Evolutionary conservation across 2,797 vertebrate genomes (phyloP), one percentile per base, ranked within the genome.

Genomic region (Poecilia velifera): DNA sequence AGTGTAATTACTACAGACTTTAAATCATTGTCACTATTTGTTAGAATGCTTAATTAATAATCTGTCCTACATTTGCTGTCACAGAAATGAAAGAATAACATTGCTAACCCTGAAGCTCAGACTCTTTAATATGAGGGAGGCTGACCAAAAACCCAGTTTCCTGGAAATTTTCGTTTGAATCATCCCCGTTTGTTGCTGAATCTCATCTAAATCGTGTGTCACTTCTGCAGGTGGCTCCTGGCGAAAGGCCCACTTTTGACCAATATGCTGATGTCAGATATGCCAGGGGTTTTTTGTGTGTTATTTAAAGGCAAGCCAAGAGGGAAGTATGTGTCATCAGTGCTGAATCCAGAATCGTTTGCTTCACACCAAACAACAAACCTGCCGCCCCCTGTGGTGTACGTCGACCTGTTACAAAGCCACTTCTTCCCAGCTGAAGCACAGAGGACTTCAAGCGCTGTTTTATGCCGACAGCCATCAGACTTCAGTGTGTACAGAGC

Each of bases 371-470:
- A 70, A 71, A 85, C 80, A 86, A 89, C 85, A 88, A 87, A 90
- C 88, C 84, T 85, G 73, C 88, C 74, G 53, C 85, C 83, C 76
- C 89, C 89, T 55, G 79, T 77, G 47, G 86, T 76, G 82, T 46
- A 80, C 41, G 84, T 85, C 89, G 91, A 93, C 88, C 89, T 73
- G 81, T 86, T 85, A 92, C 92, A 91, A 94, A 91, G 91, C 76
- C 31, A 64, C 79, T 68, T 90, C 77, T 86, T 87, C 86, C 84
- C 71, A 72, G 81, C 83, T 82, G 79, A 83, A 73, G 84, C 84
- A 76, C 80, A 74, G 73, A 86, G 83, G 80, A 86, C 88, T 89
- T 83, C 70, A 85, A 87, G 86, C 55, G 0, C 76, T 81, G 76
- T 72, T 87, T 82, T 84, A 76, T 87, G 85, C 82, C 82, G 70